Conservation (phyloP, 2,888 invertebrate genomes). For the Diplolepis rosae region DNA sequence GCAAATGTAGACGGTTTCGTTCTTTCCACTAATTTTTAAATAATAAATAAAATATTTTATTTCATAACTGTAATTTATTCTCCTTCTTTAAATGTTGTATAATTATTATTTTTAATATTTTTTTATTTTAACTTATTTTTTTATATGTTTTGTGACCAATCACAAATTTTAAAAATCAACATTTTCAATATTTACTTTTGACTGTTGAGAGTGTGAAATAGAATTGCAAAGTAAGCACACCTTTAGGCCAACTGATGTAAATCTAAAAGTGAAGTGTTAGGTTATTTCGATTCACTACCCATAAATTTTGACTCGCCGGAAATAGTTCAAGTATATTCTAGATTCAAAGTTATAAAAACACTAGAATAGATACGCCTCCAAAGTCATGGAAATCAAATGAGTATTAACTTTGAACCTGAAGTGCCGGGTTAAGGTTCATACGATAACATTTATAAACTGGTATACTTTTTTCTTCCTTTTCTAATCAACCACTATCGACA, state of each 20-base stretch:
- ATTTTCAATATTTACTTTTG: background rate
- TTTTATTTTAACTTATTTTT: background rate
- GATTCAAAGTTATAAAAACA: constrained; percentile 40
- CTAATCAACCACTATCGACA: background rate
- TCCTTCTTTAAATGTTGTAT: too few relatives aligned
- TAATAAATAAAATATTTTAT: too few relatives aligned
- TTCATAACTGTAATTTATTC: too few relatives aligned
- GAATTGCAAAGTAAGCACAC: constrained; percentile 1
- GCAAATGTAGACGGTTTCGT: too few relatives aligned
- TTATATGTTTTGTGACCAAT: background rate
- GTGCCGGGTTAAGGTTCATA: background rate
- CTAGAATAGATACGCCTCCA: background rate
- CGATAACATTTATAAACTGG: background rate
- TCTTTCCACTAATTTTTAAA: too few relatives aligned
- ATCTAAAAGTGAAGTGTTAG: constrained; percentile 19
- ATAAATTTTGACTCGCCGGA: constrained; percentile 30
- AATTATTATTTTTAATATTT: background rate
- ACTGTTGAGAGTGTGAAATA: background rate
- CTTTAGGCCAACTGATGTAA: background rate
- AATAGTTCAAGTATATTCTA: constrained; percentile 34
- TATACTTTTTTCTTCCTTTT: background rate
- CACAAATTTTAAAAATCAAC: background rate
- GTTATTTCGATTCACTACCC: background rate
- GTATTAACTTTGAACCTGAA: background rate
- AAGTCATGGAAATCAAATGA: background rate